phyloP scores from a whole-genome alignment of 2,113 vertebrate genomes.

The Ibidorhyncha struthersii region DNA sequence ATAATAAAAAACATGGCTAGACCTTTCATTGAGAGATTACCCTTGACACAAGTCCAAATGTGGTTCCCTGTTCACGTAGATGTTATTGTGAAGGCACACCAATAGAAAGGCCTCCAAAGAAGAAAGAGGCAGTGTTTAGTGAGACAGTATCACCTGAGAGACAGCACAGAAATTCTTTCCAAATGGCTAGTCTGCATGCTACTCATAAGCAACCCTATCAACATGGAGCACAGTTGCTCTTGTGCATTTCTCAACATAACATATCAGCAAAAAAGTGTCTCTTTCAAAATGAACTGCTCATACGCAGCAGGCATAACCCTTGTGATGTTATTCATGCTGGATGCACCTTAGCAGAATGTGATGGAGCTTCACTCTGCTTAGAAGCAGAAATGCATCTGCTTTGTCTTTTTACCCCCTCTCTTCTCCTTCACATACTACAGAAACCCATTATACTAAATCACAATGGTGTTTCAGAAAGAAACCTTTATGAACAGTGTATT shows the following conservation, averaged over 20 bases:
- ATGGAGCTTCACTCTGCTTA: background rate
- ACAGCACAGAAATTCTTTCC: background rate
- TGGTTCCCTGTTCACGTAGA: background rate
- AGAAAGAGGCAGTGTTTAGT: background rate
- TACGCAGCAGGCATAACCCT: background rate
- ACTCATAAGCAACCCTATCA: background rate
- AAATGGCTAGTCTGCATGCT: background rate
- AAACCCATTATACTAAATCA: background rate
- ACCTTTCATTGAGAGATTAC: background rate
- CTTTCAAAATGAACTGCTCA: background rate
- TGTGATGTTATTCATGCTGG: background rate
- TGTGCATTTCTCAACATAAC: background rate
- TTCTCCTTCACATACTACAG: background rate
- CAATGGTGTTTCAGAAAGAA: background rate
- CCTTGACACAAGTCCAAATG: background rate
- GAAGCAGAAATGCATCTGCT: background rate
- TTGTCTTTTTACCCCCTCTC: background rate
- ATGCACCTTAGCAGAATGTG: background rate
- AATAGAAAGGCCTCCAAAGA: background rate
- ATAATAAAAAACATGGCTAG: background rate
- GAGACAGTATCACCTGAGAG: background rate
- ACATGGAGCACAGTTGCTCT: background rate
- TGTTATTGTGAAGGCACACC: background rate
- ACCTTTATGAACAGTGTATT: background rate
- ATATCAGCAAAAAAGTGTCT: background rate